Evolutionary conservation across 2,888 invertebrate species (phyloP), one percentile per base, ranked within the genome.

Genomic region (Hoplodrina ambigua): DNA sequence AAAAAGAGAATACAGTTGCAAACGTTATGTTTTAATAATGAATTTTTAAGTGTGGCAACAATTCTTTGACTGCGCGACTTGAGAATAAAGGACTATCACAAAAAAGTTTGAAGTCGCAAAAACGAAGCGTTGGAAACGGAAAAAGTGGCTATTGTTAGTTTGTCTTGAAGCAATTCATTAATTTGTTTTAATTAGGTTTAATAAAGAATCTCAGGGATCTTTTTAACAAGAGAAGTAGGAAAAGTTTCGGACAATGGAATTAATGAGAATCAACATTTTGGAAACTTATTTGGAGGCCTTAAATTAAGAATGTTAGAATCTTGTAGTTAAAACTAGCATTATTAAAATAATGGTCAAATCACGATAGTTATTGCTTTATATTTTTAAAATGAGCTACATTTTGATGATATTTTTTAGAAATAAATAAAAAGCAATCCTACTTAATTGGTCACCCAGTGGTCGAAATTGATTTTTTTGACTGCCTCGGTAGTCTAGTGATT

Each of bases 41-140:
- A 57, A 37, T 69, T 74, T 78, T 71, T 63, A 69, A 78, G 63
- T n/a, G 57, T 73, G 52, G 53, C 53, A 61, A 63, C 59, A 33
- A 62, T 75, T 72, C 58, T 54, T 71, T 58, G 50, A 49, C n/a
- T n/a, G 25, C n/a, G 25, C 17, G 15, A 20, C 15, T 53, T 11
- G 41, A 60, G 50, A 52, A 64, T 56, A 64, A 56, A 33, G 58
- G 55, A 58, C 56, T 44, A 41, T 33, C 25, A 55, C 50, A 33
- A 68, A 55, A 55, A 71, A 60, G 68, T 68, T 46, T 58, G 25
- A 53, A 60, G n/a, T 68, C 49, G 19, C 19, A 65, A 46, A 59
- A 56, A 50, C 50, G 11, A 55, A 54, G 46, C 17, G n/a, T 19
- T 37, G 44, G 33, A 52, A 41, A 41, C 33, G 1, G 25, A 57